These are phyloP conservation scores for Bradysia coprophila DNA, from an alignment of 1,140 invertebrate species.

Conservation along the genomic window DNA sequence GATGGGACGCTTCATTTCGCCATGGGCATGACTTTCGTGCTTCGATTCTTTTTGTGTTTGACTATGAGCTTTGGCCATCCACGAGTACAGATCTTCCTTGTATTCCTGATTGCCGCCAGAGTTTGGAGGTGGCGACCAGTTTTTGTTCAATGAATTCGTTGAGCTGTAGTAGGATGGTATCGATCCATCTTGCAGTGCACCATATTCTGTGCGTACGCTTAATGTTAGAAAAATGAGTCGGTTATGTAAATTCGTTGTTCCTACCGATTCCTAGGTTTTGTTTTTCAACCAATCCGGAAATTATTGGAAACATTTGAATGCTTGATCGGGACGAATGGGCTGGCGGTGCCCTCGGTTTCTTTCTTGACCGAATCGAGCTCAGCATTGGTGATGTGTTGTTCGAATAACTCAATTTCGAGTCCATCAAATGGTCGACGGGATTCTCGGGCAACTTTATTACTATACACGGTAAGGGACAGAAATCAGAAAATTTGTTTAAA, in stretches of 20 bases:
- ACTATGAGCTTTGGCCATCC: constrained; percentile 87
- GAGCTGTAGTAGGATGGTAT: constrained; percentile 26
- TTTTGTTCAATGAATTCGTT: constrained; percentile 28
- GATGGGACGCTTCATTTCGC: constrained; percentile 11
- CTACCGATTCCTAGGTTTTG: constrained; percentile 20
- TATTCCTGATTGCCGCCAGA: too few species aligned
- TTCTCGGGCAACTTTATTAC: not conserved
- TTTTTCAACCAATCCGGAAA: constrained; percentile 21
- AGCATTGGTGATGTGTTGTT: not conserved
- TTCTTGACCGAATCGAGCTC: not conserved
- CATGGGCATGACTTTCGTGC: constrained; percentile 10
- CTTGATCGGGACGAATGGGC: constrained; percentile 19
- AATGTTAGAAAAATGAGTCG: not conserved
- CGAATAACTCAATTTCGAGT: not conserved
- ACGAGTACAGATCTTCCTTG: constrained; percentile 79
- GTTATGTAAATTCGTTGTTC: not conserved
- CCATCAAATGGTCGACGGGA: not conserved
- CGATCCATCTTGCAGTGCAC: constrained; percentile 49
- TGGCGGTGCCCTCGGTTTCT: not conserved
- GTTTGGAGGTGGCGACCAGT: constrained; percentile 25
- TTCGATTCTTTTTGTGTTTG: constrained; percentile 25
- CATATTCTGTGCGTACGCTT: constrained; percentile 39
- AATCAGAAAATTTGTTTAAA: too few species aligned
- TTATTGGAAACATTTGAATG: constrained; percentile 24
- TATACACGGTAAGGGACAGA: too few species aligned